Conservation (phyloP, 2,113 vertebrate genomes). For the Spea bombifrons region DNA sequence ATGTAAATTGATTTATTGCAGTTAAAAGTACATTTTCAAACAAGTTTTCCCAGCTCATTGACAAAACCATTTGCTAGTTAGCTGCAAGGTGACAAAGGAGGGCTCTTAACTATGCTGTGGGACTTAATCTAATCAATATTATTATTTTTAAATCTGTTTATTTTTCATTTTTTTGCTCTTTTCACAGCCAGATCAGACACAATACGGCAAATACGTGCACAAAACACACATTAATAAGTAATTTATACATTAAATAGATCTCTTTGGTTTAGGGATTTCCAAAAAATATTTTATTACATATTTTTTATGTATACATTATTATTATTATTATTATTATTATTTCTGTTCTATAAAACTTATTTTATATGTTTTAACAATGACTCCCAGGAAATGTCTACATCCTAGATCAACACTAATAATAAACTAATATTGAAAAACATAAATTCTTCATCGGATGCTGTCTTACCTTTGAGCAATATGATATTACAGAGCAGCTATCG, state of each 20-base stretch:
- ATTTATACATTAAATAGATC: background rate
- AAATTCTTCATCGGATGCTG: background rate
- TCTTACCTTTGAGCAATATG: conserved; percentile 53
- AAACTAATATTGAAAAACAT: background rate
- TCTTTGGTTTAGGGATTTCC: too few species aligned
- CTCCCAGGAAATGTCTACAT: too few species aligned
- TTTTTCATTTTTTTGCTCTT: conserved; percentile 60
- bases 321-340: too few species aligned
- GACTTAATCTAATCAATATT: conserved; percentile 62
- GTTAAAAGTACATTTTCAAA: conserved; percentile 71
- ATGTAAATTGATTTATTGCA: conserved; percentile 73
- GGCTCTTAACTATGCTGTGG: conserved; percentile 59
- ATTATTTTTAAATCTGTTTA: conserved; percentile 19
- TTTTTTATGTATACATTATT: too few species aligned
- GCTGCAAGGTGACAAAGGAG: conserved; percentile 66
- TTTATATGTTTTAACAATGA: too few species aligned
- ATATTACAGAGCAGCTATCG: conserved; percentile 48
- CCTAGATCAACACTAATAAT: too few species aligned
- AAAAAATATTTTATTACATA: too few species aligned
- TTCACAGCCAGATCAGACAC: conserved; percentile 52
- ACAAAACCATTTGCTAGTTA: conserved; percentile 70
- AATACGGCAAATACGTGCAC: conserved; percentile 49
- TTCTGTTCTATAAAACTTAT: too few species aligned
- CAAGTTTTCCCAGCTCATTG: conserved; percentile 60
- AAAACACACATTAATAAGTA: conserved; percentile 47